Evolutionary conservation across 2,113 vertebrate genomes (phyloP).

Genomic region (Orycteropus afer): DNA sequence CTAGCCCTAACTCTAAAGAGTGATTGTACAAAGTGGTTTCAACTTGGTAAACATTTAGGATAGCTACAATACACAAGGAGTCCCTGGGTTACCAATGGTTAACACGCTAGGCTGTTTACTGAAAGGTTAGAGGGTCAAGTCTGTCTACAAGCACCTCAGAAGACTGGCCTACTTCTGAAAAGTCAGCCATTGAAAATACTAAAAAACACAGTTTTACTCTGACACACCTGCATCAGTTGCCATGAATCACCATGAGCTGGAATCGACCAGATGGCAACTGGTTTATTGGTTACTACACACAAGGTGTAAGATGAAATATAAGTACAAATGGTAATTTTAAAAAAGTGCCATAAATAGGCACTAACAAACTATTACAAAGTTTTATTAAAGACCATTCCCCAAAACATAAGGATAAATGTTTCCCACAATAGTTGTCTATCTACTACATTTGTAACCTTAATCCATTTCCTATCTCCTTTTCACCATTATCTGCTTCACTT

Average conservation of each 20-base stretch:
- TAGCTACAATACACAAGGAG: neutral
- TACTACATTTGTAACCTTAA: slow-evolving; percentile 2
- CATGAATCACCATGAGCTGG: neutral
- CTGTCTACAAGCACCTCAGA: neutral
- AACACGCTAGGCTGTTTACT: neutral
- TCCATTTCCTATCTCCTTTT: neutral
- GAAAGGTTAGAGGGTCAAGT: neutral
- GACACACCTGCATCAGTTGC: neutral
- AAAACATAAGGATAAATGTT: no score
- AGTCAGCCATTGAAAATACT: neutral
- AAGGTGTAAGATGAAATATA: neutral
- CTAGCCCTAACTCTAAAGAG: neutral
- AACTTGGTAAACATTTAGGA: slow-evolving; percentile 22
- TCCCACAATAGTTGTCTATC: no score
- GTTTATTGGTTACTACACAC: neutral
- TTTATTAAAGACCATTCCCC: slow-evolving; percentile 9
- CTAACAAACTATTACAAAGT: neutral
- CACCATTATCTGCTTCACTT: neutral
- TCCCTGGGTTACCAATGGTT: neutral
- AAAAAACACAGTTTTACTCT: neutral
- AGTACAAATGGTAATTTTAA: neutral
- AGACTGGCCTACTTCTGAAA: neutral
- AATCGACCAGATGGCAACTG: neutral
- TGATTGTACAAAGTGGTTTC: neutral
- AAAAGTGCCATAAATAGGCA: neutral